phyloP scores from a whole-genome alignment of 1,140 invertebrate genomes.

The Heliconius eleuchia region DNA sequence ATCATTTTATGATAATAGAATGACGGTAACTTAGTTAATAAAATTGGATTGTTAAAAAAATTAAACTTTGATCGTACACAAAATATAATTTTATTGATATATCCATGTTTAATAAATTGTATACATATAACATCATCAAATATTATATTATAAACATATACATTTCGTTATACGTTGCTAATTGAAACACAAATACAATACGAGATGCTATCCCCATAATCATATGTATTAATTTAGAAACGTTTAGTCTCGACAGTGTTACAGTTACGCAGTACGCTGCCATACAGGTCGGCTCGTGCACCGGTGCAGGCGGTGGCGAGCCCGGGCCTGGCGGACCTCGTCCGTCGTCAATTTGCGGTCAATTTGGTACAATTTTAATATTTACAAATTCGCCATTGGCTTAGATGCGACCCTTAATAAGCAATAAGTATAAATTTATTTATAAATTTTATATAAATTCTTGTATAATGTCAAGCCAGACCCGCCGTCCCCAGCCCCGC shows the following conservation, averaged over 20 bases:
- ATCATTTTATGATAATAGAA: neutral
- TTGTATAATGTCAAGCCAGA: constrained; percentile 10
- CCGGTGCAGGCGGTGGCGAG: neutral
- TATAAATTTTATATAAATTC: constrained; percentile 10
- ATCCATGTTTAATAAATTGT: constrained; percentile 82
- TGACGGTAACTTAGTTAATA: neutral
- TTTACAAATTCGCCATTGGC: constrained; percentile 8
- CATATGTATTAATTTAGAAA: constrained; percentile 68
- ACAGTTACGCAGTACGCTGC: constrained; percentile 60
- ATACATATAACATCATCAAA: constrained; percentile 82
- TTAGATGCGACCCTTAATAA: neutral
- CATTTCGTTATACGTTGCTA: constrained; percentile 80
- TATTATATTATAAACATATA: constrained; percentile 82
- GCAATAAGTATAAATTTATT: constrained; percentile 1
- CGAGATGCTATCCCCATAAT: constrained; percentile 79
- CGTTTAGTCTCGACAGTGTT: constrained; percentile 67
- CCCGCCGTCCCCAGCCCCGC: constrained; percentile 30
- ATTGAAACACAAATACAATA: constrained; percentile 81
- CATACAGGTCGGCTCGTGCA: constrained; percentile 42
- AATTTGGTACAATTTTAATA: constrained; percentile 9
- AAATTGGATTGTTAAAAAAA: constrained; percentile 53
- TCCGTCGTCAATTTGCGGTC: neutral
- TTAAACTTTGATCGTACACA: constrained; percentile 79
- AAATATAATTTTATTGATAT: constrained; percentile 83
- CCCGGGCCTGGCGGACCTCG: neutral